Conservation (phyloP, 1,140 invertebrate genomes). For the Ephestia elutella region DNA sequence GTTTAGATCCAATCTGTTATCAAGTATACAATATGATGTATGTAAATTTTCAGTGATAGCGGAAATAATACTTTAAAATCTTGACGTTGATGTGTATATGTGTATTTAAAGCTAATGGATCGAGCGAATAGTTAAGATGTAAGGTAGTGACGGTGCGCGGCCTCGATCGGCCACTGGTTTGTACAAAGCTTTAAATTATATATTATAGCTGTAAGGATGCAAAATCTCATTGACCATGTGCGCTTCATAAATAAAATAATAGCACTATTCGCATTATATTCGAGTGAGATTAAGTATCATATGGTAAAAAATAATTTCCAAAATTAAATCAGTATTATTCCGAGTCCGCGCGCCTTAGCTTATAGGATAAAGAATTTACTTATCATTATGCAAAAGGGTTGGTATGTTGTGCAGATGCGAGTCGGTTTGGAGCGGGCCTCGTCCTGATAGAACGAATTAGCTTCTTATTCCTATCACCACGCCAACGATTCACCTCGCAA, state of each 20-base stretch:
- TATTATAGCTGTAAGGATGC: background rate
- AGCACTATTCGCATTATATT: background rate
- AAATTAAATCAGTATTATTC: slow-evolving; percentile 39
- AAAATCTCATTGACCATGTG: slow-evolving; percentile 2
- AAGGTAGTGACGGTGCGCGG: slow-evolving; percentile 58
- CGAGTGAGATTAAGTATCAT: slow-evolving; percentile 5
- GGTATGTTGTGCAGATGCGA: background rate
- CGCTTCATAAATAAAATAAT: background rate
- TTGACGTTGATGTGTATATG: slow-evolving; percentile 64
- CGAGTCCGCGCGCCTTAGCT: slow-evolving; percentile 42
- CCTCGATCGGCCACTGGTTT: slow-evolving; percentile 1
- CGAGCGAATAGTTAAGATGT: slow-evolving; percentile 37
- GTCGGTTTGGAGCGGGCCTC: background rate
- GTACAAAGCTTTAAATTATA: slow-evolving; percentile 7
- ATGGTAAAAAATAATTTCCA: no score
- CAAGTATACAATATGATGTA: slow-evolving; percentile 51
- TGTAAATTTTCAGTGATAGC: slow-evolving; percentile 55
- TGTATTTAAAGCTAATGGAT: slow-evolving; percentile 56
- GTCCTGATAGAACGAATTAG: background rate
- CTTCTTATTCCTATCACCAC: background rate
- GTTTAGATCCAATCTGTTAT: slow-evolving; percentile 53
- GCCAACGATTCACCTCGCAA: background rate
- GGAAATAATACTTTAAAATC: slow-evolving; percentile 53
- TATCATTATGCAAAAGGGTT: slow-evolving; percentile 4
- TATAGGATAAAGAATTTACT: slow-evolving; percentile 5